Evolutionary conservation across 2,888 invertebrate genomes (phyloP).

Genomic region (Latheticus oryzae): DNA sequence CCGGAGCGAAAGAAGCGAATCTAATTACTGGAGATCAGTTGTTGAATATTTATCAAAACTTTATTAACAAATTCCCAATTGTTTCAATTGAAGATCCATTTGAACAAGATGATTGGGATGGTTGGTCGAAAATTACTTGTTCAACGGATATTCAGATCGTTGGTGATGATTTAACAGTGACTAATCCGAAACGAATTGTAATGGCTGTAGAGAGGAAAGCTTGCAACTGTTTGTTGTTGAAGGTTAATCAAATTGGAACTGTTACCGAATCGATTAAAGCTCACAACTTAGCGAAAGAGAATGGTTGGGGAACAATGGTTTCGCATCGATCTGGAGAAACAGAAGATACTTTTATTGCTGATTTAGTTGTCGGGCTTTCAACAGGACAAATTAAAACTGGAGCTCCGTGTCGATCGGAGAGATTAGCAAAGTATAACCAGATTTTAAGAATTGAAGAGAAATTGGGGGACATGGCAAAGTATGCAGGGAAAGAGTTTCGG

Average conservation of each 20-base stretch:
- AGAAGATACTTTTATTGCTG: slow-evolving; percentile 99
- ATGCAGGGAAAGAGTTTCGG: slow-evolving; percentile 96
- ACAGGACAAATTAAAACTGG: slow-evolving; percentile 99
- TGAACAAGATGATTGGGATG: slow-evolving; percentile 98
- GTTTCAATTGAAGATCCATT: slow-evolving; percentile 99
- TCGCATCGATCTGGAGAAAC: slow-evolving; percentile 98
- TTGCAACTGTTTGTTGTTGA: slow-evolving; percentile 96
- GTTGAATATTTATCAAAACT: slow-evolving; percentile 87
- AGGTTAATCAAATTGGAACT: slow-evolving; percentile 98
- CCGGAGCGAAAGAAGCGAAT: slow-evolving; percentile 83
- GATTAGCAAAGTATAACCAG: slow-evolving; percentile 99
- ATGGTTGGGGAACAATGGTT: slow-evolving; percentile 99
- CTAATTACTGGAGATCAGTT: slow-evolving; percentile 87
- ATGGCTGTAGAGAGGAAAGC: slow-evolving; percentile 96
- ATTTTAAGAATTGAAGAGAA: slow-evolving; percentile 98
- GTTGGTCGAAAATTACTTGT: slow-evolving; percentile 86
- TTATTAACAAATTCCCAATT: slow-evolving; percentile 91
- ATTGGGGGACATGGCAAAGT: slow-evolving; percentile 89
- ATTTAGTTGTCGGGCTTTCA: slow-evolving; percentile 97
- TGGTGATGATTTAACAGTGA: slow-evolving; percentile 96
- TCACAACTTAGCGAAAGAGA: slow-evolving; percentile 85
- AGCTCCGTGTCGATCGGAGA: slow-evolving; percentile 98
- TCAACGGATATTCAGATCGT: slow-evolving; percentile 87
- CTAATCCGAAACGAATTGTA: slow-evolving; percentile 92
- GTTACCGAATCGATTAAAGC: slow-evolving; percentile 99